A percentile compares a stretch with the other conserved stretches of the same genome.
phyloP scores from a whole-genome alignment of 1,140 invertebrate species.

The Linepithema humile region DNA sequence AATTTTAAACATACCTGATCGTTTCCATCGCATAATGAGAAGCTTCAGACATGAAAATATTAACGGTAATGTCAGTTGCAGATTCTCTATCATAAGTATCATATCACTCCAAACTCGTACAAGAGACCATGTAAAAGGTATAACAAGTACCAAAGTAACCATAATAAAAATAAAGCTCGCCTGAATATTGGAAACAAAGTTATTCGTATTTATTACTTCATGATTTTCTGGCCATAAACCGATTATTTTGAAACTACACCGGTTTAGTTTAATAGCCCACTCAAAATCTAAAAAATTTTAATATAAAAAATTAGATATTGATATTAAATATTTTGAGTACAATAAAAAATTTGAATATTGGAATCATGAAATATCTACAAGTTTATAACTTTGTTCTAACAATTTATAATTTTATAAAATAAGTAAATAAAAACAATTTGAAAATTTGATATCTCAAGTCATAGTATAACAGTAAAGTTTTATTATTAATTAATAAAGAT shows the following conservation, averaged over 20 bases:
- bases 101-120: slow-evolving; percentile 12
- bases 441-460: neutral
- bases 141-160: neutral
- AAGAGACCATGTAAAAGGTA: slow-evolving; percentile 24
- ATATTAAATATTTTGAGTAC: neutral
- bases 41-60: neutral
- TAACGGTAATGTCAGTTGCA: slow-evolving; percentile 21
- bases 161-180: neutral
- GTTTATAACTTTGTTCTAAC: too few relatives aligned
- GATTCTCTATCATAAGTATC: slow-evolving; percentile 21
- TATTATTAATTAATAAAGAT: neutral
- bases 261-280: slow-evolving; percentile 50
- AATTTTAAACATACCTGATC: neutral
- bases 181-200: neutral
- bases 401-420: too few relatives aligned
- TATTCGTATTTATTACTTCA: neutral
- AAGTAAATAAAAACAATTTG: too few relatives aligned
- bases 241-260: neutral
- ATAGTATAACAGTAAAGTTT: neutral
- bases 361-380: neutral
- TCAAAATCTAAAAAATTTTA: slow-evolving; percentile 35
- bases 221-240: slow-evolving; percentile 25
- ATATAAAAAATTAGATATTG: neutral
- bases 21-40: slow-evolving; percentile 1
- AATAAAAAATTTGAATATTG: neutral